Conservation (phyloP, 2,888 invertebrate species). For the Ashinkailepas kermadecensis region DNA sequence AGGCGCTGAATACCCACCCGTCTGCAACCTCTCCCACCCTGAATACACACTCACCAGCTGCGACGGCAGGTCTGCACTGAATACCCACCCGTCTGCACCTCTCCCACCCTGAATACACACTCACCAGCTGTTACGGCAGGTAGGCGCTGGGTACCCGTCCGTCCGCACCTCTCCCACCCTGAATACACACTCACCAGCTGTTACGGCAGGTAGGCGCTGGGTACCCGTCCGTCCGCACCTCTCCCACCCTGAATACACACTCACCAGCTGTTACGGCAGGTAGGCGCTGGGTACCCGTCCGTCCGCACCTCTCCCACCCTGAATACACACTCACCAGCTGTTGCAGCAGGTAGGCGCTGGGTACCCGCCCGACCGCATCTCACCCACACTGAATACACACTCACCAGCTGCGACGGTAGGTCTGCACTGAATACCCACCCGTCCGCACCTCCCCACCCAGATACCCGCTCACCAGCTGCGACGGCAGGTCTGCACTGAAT, state of each 20-base stretch:
- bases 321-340: background rate
- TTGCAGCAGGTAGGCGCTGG: background rate
- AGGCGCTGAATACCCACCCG: background rate
- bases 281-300: background rate
- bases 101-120: too few relatives aligned
- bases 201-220: constrained; percentile 69
- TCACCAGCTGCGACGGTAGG: background rate
- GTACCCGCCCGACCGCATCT: background rate
- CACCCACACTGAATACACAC: background rate
- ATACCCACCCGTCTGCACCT: background rate
- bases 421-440: background rate
- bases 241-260: too few relatives aligned
- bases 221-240: background rate
- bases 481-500: background rate
- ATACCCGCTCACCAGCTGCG: background rate
- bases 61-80: background rate
- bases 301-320: background rate
- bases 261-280: background rate
- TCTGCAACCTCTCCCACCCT: background rate
- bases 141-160: background rate
- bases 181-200: constrained; percentile 86
- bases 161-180: background rate
- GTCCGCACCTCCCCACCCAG: background rate
- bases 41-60: background rate
- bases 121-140: background rate